A percentile compares a stretch with the other conserved stretches of the same genome.
phyloP scores from a whole-genome alignment of 2,888 invertebrate species.

The Polia nebulosa region DNA sequence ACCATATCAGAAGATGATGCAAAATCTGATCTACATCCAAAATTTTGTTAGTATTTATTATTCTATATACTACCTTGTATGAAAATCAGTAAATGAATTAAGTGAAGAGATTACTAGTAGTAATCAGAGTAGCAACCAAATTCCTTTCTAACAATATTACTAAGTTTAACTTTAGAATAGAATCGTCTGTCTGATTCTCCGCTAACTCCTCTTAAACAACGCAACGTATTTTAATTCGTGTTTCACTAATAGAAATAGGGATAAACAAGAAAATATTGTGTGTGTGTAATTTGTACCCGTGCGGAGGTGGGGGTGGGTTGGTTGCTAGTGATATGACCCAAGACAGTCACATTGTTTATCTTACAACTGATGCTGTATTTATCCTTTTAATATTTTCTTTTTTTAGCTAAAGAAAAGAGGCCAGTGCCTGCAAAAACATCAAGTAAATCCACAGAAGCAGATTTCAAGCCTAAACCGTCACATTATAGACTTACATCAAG shows the following conservation, averaged over 20 bases:
- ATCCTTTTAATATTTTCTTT: neutral
- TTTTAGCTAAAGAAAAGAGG: conserved; percentile 72
- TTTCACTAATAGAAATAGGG: no score
- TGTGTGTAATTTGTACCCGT: no score
- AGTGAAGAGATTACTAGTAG: neutral
- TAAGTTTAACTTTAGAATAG: neutral
- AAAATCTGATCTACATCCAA: conserved; percentile 72
- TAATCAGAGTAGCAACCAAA: neutral
- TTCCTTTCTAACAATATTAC: neutral
- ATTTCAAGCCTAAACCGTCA: conserved; percentile 69
- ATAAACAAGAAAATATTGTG: no score
- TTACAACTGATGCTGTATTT: neutral
- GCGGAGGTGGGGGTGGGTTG: no score
- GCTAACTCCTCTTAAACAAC: no score
- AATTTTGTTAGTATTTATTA: conserved; percentile 76
- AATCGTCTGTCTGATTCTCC: no score
- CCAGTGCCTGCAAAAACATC: conserved; percentile 61
- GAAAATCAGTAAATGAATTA: neutral
- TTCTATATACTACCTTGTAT: neutral
- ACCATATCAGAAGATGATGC: conserved; percentile 84
- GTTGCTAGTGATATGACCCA: no score
- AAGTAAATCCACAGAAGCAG: conserved; percentile 69
- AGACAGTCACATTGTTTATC: neutral
- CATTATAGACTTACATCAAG: conserved; percentile 72
- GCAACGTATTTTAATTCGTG: no score